These are phyloP conservation scores for Cinclus cinclus DNA, from an alignment of 2,113 vertebrate genomes.

Conservation along the genomic window DNA sequence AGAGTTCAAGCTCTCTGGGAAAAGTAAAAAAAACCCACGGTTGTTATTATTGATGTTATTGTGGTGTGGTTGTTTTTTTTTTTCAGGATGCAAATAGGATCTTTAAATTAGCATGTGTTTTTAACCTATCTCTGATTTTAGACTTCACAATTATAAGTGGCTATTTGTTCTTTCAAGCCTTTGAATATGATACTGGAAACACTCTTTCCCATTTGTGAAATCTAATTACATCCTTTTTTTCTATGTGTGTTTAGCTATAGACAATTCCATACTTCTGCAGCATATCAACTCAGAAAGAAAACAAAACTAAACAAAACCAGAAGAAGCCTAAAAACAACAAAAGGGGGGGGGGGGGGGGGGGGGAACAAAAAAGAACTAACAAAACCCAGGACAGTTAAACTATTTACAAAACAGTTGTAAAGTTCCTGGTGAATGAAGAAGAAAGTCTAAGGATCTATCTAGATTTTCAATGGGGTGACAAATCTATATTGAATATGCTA, in stretches of 20 bases:
- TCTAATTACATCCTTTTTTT: not conserved
- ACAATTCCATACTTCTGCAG: not conserved
- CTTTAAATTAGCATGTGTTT: not conserved
- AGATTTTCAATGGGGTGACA: not conserved
- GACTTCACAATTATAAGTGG: not conserved
- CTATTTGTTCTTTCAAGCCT: not conserved
- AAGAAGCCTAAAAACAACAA: not conserved
- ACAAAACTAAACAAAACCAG: not conserved
- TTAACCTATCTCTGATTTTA: not conserved
- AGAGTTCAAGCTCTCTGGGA: not conserved
- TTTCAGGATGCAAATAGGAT: not conserved
- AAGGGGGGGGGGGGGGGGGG: fast-evolving
- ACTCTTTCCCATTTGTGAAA: not conserved
- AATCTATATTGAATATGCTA: not conserved
- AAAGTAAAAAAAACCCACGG: not conserved
- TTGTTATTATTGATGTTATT: not conserved
- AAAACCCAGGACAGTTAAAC: not conserved
- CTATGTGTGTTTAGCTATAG: not conserved
- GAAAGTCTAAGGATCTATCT: not conserved
- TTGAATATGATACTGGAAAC: not conserved
- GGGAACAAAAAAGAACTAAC: fast-evolving
- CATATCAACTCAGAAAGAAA: not conserved
- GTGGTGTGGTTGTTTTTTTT: not conserved
- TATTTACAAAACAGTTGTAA: not conserved
- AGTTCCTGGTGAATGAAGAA: not conserved